phyloP scores from a whole-genome alignment of 1,140 invertebrate genomes.

The Aphelenchoides besseyi region DNA sequence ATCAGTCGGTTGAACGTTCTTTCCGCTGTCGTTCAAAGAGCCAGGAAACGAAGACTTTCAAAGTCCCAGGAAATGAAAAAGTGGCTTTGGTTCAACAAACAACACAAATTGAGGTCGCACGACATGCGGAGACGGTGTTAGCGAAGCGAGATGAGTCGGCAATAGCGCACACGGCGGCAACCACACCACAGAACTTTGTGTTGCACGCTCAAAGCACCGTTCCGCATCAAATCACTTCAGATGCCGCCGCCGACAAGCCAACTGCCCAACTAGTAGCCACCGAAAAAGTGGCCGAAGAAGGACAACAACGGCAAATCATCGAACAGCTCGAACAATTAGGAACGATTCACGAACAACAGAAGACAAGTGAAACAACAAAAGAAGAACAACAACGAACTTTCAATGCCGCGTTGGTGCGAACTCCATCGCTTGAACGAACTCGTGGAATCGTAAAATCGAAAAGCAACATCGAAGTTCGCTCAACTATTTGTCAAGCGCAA shows the following conservation, averaged over 20 bases:
- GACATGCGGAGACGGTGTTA: neutral
- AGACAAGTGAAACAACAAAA: neutral
- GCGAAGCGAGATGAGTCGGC: neutral
- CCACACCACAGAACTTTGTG: neutral
- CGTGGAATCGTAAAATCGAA: neutral
- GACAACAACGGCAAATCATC: neutral
- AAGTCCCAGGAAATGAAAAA: neutral
- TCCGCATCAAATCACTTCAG: conserved; percentile 4
- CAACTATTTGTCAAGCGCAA: neutral
- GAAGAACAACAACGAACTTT: neutral
- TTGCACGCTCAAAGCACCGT: neutral
- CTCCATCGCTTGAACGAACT: neutral
- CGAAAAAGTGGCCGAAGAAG: neutral
- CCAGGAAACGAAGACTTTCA: neutral
- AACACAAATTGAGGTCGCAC: no score
- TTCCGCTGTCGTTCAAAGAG: neutral
- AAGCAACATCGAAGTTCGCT: conserved; percentile 3
- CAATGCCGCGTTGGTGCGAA: neutral
- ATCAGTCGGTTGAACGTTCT: neutral
- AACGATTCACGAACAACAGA: neutral
- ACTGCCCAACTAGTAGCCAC: neutral
- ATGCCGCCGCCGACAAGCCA: neutral
- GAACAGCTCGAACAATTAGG: neutral
- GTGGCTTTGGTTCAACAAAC: no score
- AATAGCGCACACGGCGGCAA: neutral